A percentile compares a stretch with the other conserved stretches of the same genome.
These are phyloP conservation scores for Cyanoramphus novaezelandiae DNA, from an alignment of 2,113 vertebrate genomes.

Conservation along the genomic window DNA sequence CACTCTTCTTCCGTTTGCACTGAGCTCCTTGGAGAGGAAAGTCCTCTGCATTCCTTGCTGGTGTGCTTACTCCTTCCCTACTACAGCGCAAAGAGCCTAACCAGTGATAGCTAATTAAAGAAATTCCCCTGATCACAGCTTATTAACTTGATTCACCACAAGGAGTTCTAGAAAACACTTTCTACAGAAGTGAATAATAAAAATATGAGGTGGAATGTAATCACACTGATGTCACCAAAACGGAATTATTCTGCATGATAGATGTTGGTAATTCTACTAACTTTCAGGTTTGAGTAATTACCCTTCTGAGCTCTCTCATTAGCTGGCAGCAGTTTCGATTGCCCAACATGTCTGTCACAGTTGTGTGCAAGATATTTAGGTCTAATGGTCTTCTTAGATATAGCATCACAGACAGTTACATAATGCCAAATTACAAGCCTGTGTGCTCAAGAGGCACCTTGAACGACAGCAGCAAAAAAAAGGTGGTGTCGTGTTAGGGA, in stretches of 20 bases:
- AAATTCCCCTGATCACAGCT: not conserved
- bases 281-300: not conserved
- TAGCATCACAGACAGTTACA: not conserved
- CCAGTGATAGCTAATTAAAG: not conserved
- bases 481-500: not conserved
- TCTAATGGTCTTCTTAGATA: not conserved
- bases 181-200: not conserved
- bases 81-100: not conserved
- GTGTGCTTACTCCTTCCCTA: not conserved
- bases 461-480: not conserved
- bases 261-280: not conserved
- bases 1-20: not conserved
- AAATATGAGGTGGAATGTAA: not conserved
- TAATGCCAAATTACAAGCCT: not conserved
- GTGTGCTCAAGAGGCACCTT: not conserved
- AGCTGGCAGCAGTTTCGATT: not conserved
- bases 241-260: not conserved
- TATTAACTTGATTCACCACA: not conserved
- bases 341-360: not conserved
- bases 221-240: not conserved
- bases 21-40: not conserved
- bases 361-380: not conserved
- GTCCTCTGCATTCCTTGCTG: not conserved
- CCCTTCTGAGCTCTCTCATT: not conserved
- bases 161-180: not conserved